These are phyloP conservation scores for Tragelaphus buxtoni DNA, from an alignment of 2,113 vertebrate genomes.

Conservation along the genomic window DNA sequence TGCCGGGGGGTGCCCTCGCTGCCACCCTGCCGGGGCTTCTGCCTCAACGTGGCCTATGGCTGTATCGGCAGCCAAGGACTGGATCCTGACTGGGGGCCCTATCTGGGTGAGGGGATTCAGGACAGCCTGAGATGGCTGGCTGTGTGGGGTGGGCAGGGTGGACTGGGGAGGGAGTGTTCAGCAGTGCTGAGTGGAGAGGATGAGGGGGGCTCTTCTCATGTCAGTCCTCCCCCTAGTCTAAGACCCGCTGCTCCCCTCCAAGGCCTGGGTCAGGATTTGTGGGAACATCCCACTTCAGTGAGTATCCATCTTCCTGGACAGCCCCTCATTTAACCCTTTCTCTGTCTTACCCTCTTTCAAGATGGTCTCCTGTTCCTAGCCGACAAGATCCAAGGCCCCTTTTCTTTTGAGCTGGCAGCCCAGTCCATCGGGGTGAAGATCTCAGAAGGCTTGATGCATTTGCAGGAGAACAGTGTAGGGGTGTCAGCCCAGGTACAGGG, in stretches of 20 bases:
- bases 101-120: constrained; percentile 82
- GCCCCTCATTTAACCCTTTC: not conserved
- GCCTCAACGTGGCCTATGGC: constrained; percentile 91
- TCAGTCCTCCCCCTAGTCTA: not conserved
- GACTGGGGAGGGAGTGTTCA: not conserved
- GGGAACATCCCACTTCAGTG: not conserved
- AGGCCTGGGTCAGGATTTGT: not conserved
- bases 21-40: constrained; percentile 87
- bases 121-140: not conserved
- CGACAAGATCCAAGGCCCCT: constrained; percentile 88
- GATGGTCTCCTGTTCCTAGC: constrained; percentile 87
- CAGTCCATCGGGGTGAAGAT: constrained; percentile 90
- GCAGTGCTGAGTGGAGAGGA: not conserved
- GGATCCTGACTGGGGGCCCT: constrained; percentile 89
- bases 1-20: constrained; percentile 85
- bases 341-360: constrained; percentile 56
- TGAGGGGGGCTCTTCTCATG: not conserved
- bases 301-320: not conserved
- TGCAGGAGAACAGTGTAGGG: constrained; percentile 89
- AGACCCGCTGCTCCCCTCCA: not conserved
- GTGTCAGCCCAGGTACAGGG: constrained; percentile 85
- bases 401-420: constrained; percentile 88
- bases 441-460: constrained; percentile 89
- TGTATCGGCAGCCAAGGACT: constrained; percentile 88
- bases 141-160: not conserved